Conservation (phyloP, 2,797 vertebrate genomes). For the Delichon dasypus region DNA sequence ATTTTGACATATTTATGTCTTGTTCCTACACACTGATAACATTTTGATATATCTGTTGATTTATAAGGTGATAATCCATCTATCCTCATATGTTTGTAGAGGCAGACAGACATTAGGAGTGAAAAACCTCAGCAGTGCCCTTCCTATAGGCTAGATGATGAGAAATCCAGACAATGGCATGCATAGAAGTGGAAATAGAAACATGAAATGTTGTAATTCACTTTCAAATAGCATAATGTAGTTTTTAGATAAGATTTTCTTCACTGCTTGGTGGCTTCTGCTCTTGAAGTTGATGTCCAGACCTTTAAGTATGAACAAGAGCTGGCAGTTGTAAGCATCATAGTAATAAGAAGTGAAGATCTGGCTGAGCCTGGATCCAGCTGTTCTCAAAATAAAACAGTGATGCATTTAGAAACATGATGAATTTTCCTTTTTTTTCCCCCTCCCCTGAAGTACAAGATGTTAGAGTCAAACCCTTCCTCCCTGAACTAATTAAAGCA, state of each 20-base stretch:
- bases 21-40: constrained; percentile 6
- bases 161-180: background rate
- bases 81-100: background rate
- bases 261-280: background rate
- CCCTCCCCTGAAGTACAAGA: background rate
- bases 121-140: background rate
- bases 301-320: constrained; percentile 2
- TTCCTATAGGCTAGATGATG: background rate
- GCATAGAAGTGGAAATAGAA: background rate
- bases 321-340: background rate
- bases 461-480: background rate
- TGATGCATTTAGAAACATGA: background rate
- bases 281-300: background rate
- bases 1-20: constrained; percentile 27
- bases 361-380: constrained; percentile 1
- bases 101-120: background rate
- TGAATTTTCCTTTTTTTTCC: background rate
- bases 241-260: background rate
- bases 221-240: background rate
- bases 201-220: background rate
- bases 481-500: background rate
- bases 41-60: constrained; percentile 15
- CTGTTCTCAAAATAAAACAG: constrained; percentile 47
- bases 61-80: constrained; percentile 25
- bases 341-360: background rate